Evolutionary conservation across 2,888 invertebrate genomes (phyloP), one percentile per base, ranked within the genome.

Genomic region (Trichopria drosophilae): DNA sequence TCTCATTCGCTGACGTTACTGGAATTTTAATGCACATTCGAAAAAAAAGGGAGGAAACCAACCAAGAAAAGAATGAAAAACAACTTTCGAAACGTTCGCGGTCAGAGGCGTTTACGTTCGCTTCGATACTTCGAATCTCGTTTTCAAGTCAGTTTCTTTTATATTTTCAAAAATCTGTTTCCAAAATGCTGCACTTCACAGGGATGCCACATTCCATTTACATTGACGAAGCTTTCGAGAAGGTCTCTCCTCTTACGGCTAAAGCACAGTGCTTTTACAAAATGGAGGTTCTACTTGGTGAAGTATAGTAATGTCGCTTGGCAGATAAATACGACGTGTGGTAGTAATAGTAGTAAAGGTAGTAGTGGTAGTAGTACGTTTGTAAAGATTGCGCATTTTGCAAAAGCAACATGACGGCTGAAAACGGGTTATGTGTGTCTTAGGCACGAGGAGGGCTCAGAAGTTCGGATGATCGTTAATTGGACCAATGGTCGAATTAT

Each of bases 181-280:
- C 64, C 64, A 72, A 71, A 72, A 73, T 73, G 72, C 70, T 71
- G 68, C 68, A 69, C 65, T 73, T 72, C 60, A 68, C 65, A 69
- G 65, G 69, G 72, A 73, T 73, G 72, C 71, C 67, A 73, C 72
- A 73, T 73, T 73, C 72, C 73, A 73, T 72, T 71, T 73, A 73
- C 72, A 73, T 73, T 72, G 73, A 73, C 68, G 73, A 73, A 73
- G 73, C 73, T 73, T 71, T 69, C 66, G 64, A 68, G 65, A 72
- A 52, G 58, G 51, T 59, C 6, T 47, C 35, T 46, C 56, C 49
- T 52, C 57, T 57, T 59, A 62, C 62, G 60, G 60, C 62, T 64
- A 62, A 66, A 68, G 64, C 66, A 66, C 61, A 65, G 64, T 67
- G 65, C 63, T 66, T 69, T 68, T 63, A 67, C 64, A 66, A 66